These are phyloP conservation scores for Talpa occidentalis DNA, from an alignment of 2,113 vertebrate species.

Conservation along the genomic window DNA sequence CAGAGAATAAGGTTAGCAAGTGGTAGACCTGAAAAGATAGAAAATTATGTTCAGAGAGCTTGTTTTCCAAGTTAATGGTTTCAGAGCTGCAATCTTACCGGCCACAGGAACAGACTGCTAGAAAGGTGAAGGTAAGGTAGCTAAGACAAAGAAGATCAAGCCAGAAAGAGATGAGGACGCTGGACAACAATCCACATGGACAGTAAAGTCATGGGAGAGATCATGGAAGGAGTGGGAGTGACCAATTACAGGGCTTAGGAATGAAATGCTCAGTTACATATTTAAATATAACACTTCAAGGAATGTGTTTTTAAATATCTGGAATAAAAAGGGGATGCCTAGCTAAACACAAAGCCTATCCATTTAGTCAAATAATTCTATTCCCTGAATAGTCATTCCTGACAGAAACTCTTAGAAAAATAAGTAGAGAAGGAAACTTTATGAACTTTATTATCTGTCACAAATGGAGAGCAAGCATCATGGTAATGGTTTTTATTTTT, in stretches of 20 bases:
- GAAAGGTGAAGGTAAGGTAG: not conserved
- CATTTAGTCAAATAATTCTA: slow-evolving; percentile 23
- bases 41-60: not conserved
- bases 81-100: not conserved
- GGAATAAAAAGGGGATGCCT: slow-evolving; percentile 24
- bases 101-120: not conserved
- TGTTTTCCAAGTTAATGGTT: not conserved
- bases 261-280: not conserved
- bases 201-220: not conserved
- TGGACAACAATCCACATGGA: not conserved
- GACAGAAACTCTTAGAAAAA: slow-evolving; percentile 7
- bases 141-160: not conserved
- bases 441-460: slow-evolving; percentile 23
- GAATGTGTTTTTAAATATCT: not conserved
- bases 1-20: not conserved
- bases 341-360: slow-evolving; percentile 25
- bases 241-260: not conserved
- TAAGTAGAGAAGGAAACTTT: not conserved
- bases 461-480: slow-evolving; percentile 24
- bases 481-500: too few species aligned
- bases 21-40: not conserved
- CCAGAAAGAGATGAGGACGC: not conserved
- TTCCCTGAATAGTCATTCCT: not conserved
- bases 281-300: not conserved
- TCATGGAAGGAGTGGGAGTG: not conserved